phyloP scores from a whole-genome alignment of 2,888 invertebrate genomes.

The Spodoptera littoralis region DNA sequence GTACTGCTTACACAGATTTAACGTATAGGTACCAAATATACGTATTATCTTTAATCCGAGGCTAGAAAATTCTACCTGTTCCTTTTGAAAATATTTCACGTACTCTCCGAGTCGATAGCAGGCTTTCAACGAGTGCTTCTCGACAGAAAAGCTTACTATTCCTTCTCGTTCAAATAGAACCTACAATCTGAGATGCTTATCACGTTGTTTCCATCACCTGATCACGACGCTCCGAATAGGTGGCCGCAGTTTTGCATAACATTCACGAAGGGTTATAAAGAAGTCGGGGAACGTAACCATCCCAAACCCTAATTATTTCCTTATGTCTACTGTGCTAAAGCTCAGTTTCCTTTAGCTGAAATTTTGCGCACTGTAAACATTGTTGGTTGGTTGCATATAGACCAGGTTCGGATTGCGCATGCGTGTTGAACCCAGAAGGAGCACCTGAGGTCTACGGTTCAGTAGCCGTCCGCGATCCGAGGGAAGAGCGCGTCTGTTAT shows the following conservation, averaged over 20 bases:
- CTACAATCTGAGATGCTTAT: slow-evolving; percentile 52
- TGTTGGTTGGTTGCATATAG: slow-evolving; percentile 54
- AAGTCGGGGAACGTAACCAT: slow-evolving; percentile 21
- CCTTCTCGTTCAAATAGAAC: slow-evolving; percentile 40
- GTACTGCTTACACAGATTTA: slow-evolving; percentile 2
- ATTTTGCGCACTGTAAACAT: slow-evolving; percentile 41
- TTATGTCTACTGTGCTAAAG: slow-evolving; percentile 43
- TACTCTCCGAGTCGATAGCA: slow-evolving; percentile 8
- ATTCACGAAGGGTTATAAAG: slow-evolving; percentile 61
- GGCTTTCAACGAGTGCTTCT: slow-evolving; percentile 27
- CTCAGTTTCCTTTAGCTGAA: slow-evolving; percentile 39
- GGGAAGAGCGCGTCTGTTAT: slow-evolving; percentile 45
- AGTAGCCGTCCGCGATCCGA: slow-evolving; percentile 59
- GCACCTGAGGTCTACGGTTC: slow-evolving; percentile 70
- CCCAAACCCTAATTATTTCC: slow-evolving; percentile 8
- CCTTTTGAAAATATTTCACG: slow-evolving; percentile 17
- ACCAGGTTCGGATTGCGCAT: slow-evolving; percentile 65
- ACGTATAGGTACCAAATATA: not conserved
- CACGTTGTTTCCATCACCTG: slow-evolving; percentile 60
- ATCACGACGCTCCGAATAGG: slow-evolving; percentile 53
- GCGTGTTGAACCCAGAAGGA: slow-evolving; percentile 73
- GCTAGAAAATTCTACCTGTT: slow-evolving; percentile 5
- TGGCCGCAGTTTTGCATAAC: slow-evolving; percentile 63
- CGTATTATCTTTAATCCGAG: slow-evolving; percentile 5
- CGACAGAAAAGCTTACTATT: slow-evolving; percentile 33